Base-by-base conservation (phyloP, 2,113 vertebrate species). In the Phalacrocorax brasilianus region DNA sequence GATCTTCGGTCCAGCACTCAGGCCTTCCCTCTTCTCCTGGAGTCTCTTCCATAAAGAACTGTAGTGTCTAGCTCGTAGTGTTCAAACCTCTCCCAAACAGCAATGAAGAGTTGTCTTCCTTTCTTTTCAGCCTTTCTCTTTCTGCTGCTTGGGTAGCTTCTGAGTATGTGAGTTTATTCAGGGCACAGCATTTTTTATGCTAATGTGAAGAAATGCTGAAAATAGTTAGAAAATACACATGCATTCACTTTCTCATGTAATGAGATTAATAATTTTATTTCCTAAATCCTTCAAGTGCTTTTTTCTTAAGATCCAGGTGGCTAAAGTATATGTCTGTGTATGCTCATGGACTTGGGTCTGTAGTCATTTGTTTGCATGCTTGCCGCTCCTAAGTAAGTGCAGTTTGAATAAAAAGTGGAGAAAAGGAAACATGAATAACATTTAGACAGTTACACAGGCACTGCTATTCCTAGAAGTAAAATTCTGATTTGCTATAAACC, bases 311-410 rank as follows among this genome's bases (percentile, higher is more conserved):
- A 47, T 40, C 6, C 33, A 77, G 24, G 40, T 49, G 7, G 12
- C 75, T 91, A 20, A 91, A 88, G 23, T 52, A 2, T 58, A 11
- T 22, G 21, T 53, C 21, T 74, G 9, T 62, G 17, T 67, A 14
- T 8, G 27, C 9, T 30, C 33, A 56, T 85, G 58, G 30, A 1
- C 4, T 72, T 14, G 53, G 33, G 47, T 78, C 68, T 61, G 32
- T 61, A 70, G 50, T 52, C 19, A 18, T 35, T 72, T 0, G 2
- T 75, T 66, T 74, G 70, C 45, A 20, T 0, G 0, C 35, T 62
- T 80, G 33, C n/a, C 9, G 7, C 45, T 79, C 59, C 30, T 33
- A 13, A 50, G 19, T 13, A 19, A 28, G 44, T 44, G 40, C 27
- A 18, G 33, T 76, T 84, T 40, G 47, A 87, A 55, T 58, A 55